A percentile compares a stretch with the other conserved stretches of the same genome.
Conservation (phyloP, 2,113 vertebrate genomes). For the Cavia porcellus region DNA sequence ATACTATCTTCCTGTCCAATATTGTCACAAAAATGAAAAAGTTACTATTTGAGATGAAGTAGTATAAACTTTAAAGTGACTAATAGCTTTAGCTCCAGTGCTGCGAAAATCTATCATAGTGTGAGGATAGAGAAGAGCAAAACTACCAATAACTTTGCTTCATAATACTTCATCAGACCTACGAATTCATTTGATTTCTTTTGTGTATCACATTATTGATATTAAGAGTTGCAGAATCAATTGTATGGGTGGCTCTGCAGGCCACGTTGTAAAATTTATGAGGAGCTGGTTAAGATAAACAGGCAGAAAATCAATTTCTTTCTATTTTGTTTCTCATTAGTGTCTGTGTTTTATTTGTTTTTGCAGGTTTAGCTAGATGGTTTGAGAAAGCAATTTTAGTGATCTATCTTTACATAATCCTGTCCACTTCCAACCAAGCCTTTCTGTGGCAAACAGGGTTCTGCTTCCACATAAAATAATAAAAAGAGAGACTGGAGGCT, state of each 20-base stretch:
- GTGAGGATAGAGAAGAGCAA: background rate
- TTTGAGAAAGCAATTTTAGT: slow-evolving; percentile 44
- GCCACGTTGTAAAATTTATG: slow-evolving; percentile 59
- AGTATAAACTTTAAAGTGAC: background rate
- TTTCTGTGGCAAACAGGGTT: slow-evolving; percentile 9
- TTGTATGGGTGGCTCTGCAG: background rate
- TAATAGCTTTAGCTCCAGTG: background rate
- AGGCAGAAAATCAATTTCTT: slow-evolving; percentile 58
- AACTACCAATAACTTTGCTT: background rate
- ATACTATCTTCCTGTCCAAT: background rate
- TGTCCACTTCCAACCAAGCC: background rate
- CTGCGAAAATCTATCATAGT: background rate
- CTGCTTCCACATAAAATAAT: slow-evolving; percentile 27
- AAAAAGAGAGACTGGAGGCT: background rate
- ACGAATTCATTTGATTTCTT: slow-evolving; percentile 49
- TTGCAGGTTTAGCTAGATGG: background rate
- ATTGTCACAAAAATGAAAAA: background rate
- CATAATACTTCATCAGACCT: background rate
- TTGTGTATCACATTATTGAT: slow-evolving; percentile 30
- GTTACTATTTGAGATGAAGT: slow-evolving; percentile 5
- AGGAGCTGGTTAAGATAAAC: background rate
- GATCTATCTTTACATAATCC: background rate
- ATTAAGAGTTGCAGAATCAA: slow-evolving; percentile 55
- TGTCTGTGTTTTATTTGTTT: slow-evolving; percentile 58
- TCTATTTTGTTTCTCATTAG: slow-evolving; percentile 64